Percentiles rank a stretch among this genome's conserved stretches.
Evolutionary conservation across 37 sponge, comb jelly and placozoan species (phyloP).

Genomic region (Dysidea cf. avara): DNA sequence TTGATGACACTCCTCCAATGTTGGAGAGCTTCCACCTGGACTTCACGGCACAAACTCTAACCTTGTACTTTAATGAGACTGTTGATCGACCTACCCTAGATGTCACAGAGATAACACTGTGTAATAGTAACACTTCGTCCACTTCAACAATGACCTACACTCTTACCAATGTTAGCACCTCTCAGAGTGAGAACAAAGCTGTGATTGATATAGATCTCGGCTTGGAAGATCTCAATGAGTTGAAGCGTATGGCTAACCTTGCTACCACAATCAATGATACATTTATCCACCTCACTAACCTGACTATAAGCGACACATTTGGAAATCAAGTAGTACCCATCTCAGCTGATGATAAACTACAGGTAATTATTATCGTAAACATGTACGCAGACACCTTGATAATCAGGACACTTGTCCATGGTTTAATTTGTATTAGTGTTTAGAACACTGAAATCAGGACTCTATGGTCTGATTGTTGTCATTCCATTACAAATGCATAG

Average conservation of each 20-base stretch:
- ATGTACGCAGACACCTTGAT: too few relatives aligned
- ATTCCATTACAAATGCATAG: too few relatives aligned
- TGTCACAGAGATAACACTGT: constrained; percentile 48
- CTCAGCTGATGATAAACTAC: constrained; percentile 3
- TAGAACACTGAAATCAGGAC: too few relatives aligned
- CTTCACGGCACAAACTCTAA: constrained; percentile 57
- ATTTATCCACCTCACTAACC: constrained; percentile 37
- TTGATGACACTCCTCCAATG: constrained; percentile 64
- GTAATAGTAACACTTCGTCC: constrained; percentile 26
- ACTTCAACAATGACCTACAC: constrained; percentile 22
- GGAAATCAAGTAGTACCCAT: constrained; percentile 52
- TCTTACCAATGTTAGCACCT: constrained; percentile 22
- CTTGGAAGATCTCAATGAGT: constrained; percentile 62
- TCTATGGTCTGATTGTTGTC: too few relatives aligned
- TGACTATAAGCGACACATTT: constrained; percentile 64
- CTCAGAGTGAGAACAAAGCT: constrained; percentile 11
- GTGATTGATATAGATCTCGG: constrained; percentile 35
- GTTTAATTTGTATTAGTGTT: too few relatives aligned
- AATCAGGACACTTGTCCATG: too few relatives aligned
- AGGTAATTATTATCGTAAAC: too few relatives aligned
- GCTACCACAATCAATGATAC: constrained; percentile 55
- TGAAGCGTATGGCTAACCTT: constrained; percentile 55
- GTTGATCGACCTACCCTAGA: constrained; percentile 49
- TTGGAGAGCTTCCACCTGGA: constrained; percentile 58
- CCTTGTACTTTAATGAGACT: constrained; percentile 79